Conservation (phyloP, 2,113 vertebrate genomes). For the Psephotus haematonotus region DNA sequence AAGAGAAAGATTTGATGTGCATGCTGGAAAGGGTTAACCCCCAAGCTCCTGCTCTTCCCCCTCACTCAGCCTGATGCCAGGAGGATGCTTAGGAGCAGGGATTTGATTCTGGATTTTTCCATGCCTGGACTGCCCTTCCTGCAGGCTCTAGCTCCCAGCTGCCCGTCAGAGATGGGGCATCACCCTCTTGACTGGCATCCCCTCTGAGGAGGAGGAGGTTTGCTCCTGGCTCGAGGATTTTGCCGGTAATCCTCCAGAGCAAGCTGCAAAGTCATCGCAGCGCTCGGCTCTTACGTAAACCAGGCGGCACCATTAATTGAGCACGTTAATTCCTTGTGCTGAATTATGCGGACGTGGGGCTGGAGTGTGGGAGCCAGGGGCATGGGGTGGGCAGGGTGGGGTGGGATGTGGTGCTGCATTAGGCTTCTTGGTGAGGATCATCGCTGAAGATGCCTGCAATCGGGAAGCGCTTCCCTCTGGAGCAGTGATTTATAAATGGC, state of each 20-base stretch:
- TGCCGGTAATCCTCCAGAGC: not conserved
- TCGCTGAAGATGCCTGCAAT: not conserved
- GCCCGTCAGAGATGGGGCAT: not conserved
- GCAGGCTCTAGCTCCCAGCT: fast-evolving
- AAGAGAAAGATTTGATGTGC: fast-evolving
- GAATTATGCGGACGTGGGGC: not conserved
- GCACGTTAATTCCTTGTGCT: not conserved
- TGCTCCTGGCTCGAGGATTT: slow-evolving; percentile 17
- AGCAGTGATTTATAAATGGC: fast-evolving
- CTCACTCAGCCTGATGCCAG: not conserved
- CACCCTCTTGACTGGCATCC: not conserved
- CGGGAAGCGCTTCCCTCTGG: not conserved
- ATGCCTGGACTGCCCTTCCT: not conserved
- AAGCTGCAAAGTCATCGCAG: slow-evolving; percentile 55
- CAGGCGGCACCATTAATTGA: not conserved
- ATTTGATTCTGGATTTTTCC: slow-evolving; percentile 40
- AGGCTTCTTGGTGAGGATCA: not conserved
- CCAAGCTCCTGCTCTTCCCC: not conserved
- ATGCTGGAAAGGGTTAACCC: not conserved
- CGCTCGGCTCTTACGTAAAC: slow-evolving; percentile 16
- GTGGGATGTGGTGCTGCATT: not conserved
- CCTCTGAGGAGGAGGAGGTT: not conserved
- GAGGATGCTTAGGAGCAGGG: not conserved
- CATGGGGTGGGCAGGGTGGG: not conserved
- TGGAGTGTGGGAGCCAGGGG: not conserved